Conservation (phyloP, 2,888 invertebrate species). For the Epinotia bilunana region DNA sequence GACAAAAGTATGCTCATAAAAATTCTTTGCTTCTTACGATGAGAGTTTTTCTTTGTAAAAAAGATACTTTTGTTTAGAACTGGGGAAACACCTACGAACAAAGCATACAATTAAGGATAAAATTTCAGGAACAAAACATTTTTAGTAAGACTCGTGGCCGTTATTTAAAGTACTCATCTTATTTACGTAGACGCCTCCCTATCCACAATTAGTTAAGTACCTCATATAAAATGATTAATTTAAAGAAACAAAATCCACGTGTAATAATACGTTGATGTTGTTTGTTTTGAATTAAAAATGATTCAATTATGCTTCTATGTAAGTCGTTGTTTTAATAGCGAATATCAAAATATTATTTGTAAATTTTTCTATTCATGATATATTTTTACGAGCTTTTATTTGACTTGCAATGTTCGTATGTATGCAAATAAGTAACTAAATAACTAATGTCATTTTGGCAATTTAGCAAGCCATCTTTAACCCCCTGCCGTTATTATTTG, state of each 20-base stretch:
- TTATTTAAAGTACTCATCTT: conserved; percentile 36
- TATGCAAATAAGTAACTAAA: too few species aligned
- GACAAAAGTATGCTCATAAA: conserved; percentile 64
- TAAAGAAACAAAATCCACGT: neutral
- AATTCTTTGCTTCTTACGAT: conserved; percentile 56
- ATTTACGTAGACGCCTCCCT: conserved; percentile 28
- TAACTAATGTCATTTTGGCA: too few species aligned
- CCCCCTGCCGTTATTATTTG: too few species aligned
- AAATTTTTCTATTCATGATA: too few species aligned
- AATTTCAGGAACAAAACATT: conserved; percentile 40
- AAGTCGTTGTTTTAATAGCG: too few species aligned
- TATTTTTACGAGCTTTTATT: too few species aligned
- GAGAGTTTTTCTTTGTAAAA: conserved; percentile 56
- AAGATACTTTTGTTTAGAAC: conserved; percentile 59
- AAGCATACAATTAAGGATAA: conserved; percentile 44
- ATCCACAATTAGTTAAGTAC: conserved; percentile 12
- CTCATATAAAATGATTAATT: conserved; percentile 9
- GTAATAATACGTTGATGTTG: neutral
- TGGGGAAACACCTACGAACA: conserved; percentile 46
- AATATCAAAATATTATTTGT: too few species aligned
- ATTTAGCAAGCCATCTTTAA: too few species aligned
- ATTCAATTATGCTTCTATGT: neutral
- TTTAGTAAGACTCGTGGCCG: conserved; percentile 26
- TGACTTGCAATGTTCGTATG: too few species aligned
- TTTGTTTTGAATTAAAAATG: neutral